Percentiles rank a stretch among this genome's conserved stretches.
Conservation (phyloP, 1,140 invertebrate genomes). For the Samia ricini region DNA sequence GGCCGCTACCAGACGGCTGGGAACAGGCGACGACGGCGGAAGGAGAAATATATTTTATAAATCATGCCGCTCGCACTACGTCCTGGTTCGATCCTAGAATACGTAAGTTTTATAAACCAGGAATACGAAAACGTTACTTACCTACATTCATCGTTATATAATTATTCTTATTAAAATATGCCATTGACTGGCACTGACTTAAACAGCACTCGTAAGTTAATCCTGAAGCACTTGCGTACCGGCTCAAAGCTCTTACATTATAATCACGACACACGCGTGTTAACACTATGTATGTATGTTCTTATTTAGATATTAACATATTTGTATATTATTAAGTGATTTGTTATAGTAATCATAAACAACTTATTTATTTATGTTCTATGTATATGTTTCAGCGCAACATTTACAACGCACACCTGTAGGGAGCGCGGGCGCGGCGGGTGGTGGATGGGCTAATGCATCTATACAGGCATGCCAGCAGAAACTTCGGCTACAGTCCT, state of each 20-base stretch:
- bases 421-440: constrained; percentile 79
- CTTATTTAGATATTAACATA: not conserved
- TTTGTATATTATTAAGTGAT: constrained; percentile 4
- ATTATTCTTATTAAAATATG: not conserved
- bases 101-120: constrained; percentile 82
- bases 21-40: constrained; percentile 95
- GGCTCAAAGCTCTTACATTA: not conserved
- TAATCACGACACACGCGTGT: not conserved
- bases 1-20: constrained; percentile 96
- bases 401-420: constrained; percentile 85
- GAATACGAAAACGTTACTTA: not conserved
- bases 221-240: not conserved
- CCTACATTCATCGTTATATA: not conserved
- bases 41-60: constrained; percentile 98
- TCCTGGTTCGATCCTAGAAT: constrained; percentile 99
- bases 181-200: not conserved
- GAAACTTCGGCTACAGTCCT: constrained; percentile 87
- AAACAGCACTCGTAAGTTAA: not conserved
- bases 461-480: constrained; percentile 85
- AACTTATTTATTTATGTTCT: not conserved
- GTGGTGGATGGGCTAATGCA: constrained; percentile 76
- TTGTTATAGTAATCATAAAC: not conserved
- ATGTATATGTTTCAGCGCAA: constrained; percentile 79
- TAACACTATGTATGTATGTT: not conserved
- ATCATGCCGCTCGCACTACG: constrained; percentile 95